phyloP scores from a whole-genome alignment of 2,888 invertebrate species.

The Dynastes grantii region DNA sequence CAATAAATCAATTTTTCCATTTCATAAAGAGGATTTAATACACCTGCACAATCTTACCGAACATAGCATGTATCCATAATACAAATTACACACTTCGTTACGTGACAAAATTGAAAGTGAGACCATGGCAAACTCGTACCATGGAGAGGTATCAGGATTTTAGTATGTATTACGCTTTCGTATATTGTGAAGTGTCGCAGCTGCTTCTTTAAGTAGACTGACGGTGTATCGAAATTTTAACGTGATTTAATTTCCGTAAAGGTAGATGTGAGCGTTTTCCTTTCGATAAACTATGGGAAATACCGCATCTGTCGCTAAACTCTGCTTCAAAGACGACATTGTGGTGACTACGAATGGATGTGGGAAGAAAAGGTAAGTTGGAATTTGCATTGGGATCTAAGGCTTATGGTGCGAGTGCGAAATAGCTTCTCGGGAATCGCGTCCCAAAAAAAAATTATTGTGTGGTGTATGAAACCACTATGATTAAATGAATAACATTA shows the following conservation, averaged over 20 bases:
- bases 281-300: constrained; percentile 51
- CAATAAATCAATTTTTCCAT: constrained; percentile 18
- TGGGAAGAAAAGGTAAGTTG: constrained; percentile 38
- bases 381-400: neutral
- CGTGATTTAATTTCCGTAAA: neutral
- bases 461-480: too few relatives aligned
- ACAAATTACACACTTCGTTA: neutral
- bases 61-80: neutral
- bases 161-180: too few relatives aligned
- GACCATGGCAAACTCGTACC: constrained; percentile 1
- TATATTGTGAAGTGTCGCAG: neutral
- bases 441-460: too few relatives aligned
- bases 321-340: constrained; percentile 46
- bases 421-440: too few relatives aligned
- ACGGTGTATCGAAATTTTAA: neutral
- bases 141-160: too few relatives aligned
- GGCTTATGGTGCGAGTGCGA: too few relatives aligned
- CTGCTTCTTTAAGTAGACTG: neutral
- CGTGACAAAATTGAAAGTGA: constrained; percentile 20
- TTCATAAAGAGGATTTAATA: neutral
- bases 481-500: too few relatives aligned
- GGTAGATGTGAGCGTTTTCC: neutral
- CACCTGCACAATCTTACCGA: neutral
- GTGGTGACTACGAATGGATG: constrained; percentile 11
- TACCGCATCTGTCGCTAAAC: constrained; percentile 54